Percentiles rank a stretch among this genome's conserved stretches.
These are phyloP conservation scores for Drosophila conformis DNA, from an alignment of 2,888 invertebrate species.

Conservation along the genomic window DNA sequence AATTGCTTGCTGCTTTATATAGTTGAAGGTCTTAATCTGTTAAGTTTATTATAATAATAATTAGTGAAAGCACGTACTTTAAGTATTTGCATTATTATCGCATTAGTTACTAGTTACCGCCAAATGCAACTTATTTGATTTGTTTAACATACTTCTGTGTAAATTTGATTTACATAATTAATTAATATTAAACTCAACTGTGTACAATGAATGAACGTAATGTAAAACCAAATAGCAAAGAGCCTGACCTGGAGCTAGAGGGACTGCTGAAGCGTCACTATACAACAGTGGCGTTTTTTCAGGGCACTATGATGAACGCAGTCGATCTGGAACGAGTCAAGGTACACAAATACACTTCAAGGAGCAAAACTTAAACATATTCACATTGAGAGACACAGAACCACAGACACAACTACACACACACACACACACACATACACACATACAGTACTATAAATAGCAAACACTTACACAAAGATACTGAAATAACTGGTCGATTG, in stretches of 20 bases:
- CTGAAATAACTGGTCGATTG: conserved; percentile 32
- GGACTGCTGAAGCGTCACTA: conserved; percentile 99
- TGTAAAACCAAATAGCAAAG: conserved; percentile 91
- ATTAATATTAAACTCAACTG: conserved; percentile 38
- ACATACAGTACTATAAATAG: conserved; percentile 42
- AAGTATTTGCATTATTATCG: conserved; percentile 55
- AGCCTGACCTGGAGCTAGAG: conserved; percentile 99
- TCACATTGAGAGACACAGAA: conserved; percentile 24
- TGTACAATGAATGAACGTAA: conserved; percentile 46
- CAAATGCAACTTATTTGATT: conserved; percentile 8
- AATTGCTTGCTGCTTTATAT: conserved; percentile 30
- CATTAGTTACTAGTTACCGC: conserved; percentile 46
- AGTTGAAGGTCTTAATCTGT: conserved; percentile 24
- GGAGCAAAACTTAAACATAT: conserved; percentile 24
- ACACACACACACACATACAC: conserved; percentile 24
- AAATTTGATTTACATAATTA: conserved; percentile 32
- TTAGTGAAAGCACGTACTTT: conserved; percentile 65
- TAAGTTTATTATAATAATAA: conserved; percentile 44
- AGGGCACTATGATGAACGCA: conserved; percentile 99
- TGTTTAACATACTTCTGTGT: conserved; percentile 8
- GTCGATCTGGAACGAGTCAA: conserved; percentile 99
- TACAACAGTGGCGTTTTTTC: conserved; percentile 99
- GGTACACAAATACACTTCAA: conserved; percentile 88
- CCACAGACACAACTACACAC: conserved; percentile 20
- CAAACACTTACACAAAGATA: conserved; percentile 50